A percentile compares a stretch with the other conserved stretches of the same genome.
Evolutionary conservation across 2,113 vertebrate genomes (phyloP).

Genomic region (Taurulus bubalis): DNA sequence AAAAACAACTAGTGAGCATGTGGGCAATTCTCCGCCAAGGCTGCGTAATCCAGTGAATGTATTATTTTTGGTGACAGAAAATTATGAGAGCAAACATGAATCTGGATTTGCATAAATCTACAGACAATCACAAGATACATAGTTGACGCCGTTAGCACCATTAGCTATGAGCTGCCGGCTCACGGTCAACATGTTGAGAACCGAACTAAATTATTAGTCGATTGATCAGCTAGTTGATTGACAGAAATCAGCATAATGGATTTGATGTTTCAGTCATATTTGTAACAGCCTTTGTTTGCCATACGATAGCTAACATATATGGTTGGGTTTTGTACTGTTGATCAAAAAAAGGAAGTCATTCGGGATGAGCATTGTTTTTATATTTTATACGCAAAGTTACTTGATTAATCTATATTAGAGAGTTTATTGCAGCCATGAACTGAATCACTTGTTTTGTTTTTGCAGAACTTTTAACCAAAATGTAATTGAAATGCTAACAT

Average conservation of each 20-base stretch:
- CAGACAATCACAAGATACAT: background rate
- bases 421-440: background rate
- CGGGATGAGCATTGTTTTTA: background rate
- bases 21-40: background rate
- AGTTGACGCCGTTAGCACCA: background rate
- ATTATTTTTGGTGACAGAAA: background rate
- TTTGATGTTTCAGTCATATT: background rate
- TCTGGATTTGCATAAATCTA: background rate
- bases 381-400: background rate
- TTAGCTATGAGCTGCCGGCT: no score
- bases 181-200: no score
- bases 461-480: background rate
- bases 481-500: background rate
- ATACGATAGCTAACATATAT: background rate
- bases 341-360: background rate
- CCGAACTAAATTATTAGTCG: background rate
- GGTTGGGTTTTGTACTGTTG: background rate
- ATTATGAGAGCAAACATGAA: background rate
- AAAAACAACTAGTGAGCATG: background rate
- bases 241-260: background rate
- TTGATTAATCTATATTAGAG: background rate
- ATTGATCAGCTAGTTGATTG: background rate
- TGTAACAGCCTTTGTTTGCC: background rate
- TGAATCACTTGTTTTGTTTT: background rate
- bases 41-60: background rate